These are phyloP conservation scores for Scolopax mira DNA, from an alignment of 2,113 vertebrate genomes.

Conservation along the genomic window DNA sequence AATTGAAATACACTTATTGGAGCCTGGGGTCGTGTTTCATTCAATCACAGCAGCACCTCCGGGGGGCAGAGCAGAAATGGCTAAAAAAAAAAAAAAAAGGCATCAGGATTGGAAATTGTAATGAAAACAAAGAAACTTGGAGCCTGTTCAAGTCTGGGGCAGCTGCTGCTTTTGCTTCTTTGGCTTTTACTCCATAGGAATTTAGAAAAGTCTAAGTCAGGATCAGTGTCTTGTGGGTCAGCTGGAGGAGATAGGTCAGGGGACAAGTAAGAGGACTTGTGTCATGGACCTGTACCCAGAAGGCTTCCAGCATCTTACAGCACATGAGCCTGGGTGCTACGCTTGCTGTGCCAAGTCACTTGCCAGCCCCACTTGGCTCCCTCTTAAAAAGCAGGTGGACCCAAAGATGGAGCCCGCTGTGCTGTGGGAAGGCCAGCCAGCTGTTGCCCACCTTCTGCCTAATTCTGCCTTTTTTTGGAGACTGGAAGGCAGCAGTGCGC, in stretches of 20 bases:
- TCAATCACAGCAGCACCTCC: conserved; percentile 86
- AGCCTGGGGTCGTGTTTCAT: conserved; percentile 89
- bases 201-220: not conserved
- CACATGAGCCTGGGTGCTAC: rapidly evolving
- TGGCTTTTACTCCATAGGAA: conserved; percentile 19
- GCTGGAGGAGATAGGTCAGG: not conserved
- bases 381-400: not conserved
- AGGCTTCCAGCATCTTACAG: not conserved
- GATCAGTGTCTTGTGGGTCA: not conserved
- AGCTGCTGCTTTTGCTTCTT: conserved; percentile 48
- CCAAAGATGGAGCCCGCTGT: rapidly evolving
- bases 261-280: not conserved
- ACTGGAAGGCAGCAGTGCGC: not conserved
- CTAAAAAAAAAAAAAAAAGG: conserved; percentile 66
- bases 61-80: conserved; percentile 71
- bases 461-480: not conserved
- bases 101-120: conserved; percentile 73
- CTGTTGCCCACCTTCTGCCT: not conserved
- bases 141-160: conserved; percentile 26
- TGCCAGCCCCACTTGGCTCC: not conserved
- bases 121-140: conserved; percentile 78
- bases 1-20: conserved; percentile 99
- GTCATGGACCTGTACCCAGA: not conserved
- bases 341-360: not conserved
- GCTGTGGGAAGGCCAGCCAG: not conserved